Evolutionary conservation across 2,888 invertebrate species (phyloP).

Genomic region (Tipula vernalis): DNA sequence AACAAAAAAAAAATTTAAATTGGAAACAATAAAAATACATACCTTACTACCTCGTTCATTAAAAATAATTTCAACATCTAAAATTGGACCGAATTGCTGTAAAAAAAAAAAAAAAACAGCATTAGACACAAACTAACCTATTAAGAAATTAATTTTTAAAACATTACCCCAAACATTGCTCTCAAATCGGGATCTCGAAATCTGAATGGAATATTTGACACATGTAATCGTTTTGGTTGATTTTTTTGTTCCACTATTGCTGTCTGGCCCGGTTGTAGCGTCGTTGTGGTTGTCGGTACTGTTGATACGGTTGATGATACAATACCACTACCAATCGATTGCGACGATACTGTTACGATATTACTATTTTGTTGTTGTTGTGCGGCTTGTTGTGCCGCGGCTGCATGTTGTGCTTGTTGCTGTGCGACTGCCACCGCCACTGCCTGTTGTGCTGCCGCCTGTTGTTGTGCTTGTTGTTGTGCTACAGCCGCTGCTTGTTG

Average conservation of each 20-base stretch:
- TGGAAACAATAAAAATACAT: slow-evolving; percentile 37
- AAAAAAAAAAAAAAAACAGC: slow-evolving; percentile 30
- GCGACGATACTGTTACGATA: neutral
- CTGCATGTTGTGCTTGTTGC: slow-evolving; percentile 19
- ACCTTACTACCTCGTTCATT: slow-evolving; percentile 99
- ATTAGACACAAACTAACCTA: neutral
- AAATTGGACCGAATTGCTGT: slow-evolving; percentile 96
- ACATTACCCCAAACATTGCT: slow-evolving; percentile 95
- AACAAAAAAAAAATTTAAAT: slow-evolving; percentile 10
- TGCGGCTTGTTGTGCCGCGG: slow-evolving; percentile 22
- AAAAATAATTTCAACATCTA: slow-evolving; percentile 99
- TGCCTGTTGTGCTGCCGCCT: slow-evolving; percentile 20
- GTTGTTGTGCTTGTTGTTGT: slow-evolving; percentile 17
- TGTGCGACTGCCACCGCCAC: slow-evolving; percentile 26
- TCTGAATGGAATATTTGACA: slow-evolving; percentile 99
- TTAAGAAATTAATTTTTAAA: neutral
- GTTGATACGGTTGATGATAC: slow-evolving; percentile 33
- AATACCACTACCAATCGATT: slow-evolving; percentile 15
- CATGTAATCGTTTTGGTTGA: slow-evolving; percentile 92
- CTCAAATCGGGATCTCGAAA: slow-evolving; percentile 98
- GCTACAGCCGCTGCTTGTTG: slow-evolving; percentile 23
- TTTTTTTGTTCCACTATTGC: slow-evolving; percentile 44
- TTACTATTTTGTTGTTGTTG: slow-evolving; percentile 17
- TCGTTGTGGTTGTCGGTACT: slow-evolving; percentile 30
- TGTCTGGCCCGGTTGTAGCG: slow-evolving; percentile 39